phyloP scores from a whole-genome alignment of 2,113 vertebrate species.

The Anseranas semipalmata region DNA sequence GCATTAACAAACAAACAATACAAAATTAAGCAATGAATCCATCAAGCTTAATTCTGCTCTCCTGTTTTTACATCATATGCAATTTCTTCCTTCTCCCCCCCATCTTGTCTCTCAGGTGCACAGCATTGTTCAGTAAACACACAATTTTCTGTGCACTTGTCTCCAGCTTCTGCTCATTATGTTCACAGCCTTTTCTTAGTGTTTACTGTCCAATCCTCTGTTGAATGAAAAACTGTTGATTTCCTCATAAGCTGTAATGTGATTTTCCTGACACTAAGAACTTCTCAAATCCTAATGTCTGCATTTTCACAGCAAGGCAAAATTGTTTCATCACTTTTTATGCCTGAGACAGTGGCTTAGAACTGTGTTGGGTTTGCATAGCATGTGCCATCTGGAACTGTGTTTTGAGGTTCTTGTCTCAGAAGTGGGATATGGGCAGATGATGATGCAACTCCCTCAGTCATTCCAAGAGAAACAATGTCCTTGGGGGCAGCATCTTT shows the following conservation, averaged over 20 bases:
- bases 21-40: background rate
- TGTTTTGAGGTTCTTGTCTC: background rate
- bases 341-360: background rate
- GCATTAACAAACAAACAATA: background rate
- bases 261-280: background rate
- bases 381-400: rapidly evolving
- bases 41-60: background rate
- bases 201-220: background rate
- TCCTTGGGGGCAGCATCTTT: background rate
- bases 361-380: background rate
- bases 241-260: background rate
- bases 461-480: background rate
- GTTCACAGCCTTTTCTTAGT: background rate
- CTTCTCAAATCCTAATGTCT: background rate
- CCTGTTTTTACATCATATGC: background rate
- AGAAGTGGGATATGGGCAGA: background rate
- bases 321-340: background rate
- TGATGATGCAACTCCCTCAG: background rate
- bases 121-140: background rate
- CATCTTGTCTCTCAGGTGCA: background rate
- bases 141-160: background rate
- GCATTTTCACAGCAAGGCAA: background rate
- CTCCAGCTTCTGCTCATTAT: background rate
- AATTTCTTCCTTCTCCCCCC: background rate
- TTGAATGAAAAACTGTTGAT: background rate